Base-by-base conservation (phyloP, 1,140 invertebrate genomes). In the Sipha flava region DNA sequence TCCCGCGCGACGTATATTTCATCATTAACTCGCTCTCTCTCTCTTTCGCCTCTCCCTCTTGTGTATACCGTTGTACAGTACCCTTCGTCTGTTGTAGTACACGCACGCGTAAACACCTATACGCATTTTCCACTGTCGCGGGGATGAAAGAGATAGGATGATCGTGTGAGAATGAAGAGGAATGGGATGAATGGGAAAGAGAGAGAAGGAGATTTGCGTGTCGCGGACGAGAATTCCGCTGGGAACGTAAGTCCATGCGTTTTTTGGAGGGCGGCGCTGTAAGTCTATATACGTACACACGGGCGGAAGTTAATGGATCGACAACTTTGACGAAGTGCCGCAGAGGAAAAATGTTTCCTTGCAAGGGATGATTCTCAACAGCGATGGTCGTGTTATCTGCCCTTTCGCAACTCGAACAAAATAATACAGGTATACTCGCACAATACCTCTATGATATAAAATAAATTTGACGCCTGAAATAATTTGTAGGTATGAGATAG, bases 1-100 rank as follows among this genome's bases (percentile, higher is more conserved):
- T 81, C 82, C 82, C 82, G 72, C 66, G 82, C 81, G 82, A 79
- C 75, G 77, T 85, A 87, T 87, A 87, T 88, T 87, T 88, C 87
- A 87, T 87, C 87, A 87, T 88, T 87, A 88, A 77, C 73, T 77
- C 23, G 83, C 80, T 84, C 84, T 80, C 49, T 70, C 37, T 57
- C 45, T 34, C 52, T 81, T n/a, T n/a, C n/a, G 79, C 66, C 81
- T 82, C 79, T 70, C 80, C 31, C 18, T 18, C 73, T 49, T 31
- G 21, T 34, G 10, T n/a, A 34, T n/a, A 3, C 23, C 12, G 37
- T 14, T 5, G 6, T 12, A 49, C 45, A 66, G n/a, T n/a, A 34
- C 21, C 73, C 54, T 31, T 43, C 64, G 10, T n/a, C 64, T n/a
- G 10, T 43, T 9, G 37, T 14, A 5, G 6, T 12, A 49, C 45